Conservation (phyloP, 2,797 vertebrate genomes). For the Phrynocephalus vlangalii region DNA sequence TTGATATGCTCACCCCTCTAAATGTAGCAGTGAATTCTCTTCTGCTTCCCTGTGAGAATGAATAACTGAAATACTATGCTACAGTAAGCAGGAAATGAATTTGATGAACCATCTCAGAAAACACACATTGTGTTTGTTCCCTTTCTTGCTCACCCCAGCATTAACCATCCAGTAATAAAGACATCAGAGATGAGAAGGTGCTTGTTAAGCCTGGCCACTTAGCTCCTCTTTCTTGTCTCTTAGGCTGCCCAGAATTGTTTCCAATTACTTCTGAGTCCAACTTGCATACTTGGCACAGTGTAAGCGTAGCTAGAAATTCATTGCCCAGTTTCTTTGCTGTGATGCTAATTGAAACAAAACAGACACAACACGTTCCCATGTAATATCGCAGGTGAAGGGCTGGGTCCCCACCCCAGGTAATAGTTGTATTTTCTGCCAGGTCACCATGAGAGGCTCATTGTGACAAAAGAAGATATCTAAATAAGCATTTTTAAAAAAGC, state of each 20-base stretch:
- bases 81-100: background rate
- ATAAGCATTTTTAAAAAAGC: background rate
- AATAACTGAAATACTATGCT: background rate
- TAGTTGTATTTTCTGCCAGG: background rate
- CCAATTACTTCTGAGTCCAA: background rate
- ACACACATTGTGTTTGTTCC: background rate
- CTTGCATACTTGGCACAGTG: background rate
- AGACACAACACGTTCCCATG: background rate
- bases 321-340: constrained; percentile 22
- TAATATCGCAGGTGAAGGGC: constrained; percentile 23
- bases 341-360: background rate
- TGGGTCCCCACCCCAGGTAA: background rate
- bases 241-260: background rate
- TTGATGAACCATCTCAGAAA: background rate
- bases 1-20: background rate
- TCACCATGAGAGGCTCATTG: background rate
- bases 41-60: background rate
- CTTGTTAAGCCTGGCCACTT: background rate
- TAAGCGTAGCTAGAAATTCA: constrained; percentile 21
- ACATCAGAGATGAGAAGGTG: constrained; percentile 9
- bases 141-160: background rate
- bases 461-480: background rate
- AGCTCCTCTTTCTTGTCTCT: background rate
- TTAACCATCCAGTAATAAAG: background rate
- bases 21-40: background rate